phyloP scores from a whole-genome alignment of 2,113 vertebrate genomes.

The Epinephelus moara region DNA sequence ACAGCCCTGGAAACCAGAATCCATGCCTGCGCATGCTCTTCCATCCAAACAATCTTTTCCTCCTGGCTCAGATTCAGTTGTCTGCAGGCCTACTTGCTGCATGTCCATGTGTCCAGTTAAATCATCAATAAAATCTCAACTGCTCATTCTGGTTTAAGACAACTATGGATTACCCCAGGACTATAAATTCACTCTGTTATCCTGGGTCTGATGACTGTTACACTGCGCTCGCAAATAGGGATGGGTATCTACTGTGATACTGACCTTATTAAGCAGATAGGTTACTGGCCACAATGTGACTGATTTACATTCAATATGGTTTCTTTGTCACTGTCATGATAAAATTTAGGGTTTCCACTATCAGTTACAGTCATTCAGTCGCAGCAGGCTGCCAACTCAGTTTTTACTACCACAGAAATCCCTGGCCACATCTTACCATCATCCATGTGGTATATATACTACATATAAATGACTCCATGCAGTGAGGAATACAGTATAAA shows the following conservation, averaged over 20 bases:
- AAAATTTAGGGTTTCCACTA: neutral
- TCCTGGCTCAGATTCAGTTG: neutral
- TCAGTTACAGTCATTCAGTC: neutral
- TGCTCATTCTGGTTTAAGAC: neutral
- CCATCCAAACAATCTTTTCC: neutral
- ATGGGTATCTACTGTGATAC: neutral
- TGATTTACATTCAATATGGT: neutral
- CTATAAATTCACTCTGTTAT: neutral
- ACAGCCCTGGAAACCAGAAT: neutral
- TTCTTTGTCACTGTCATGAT: slow-evolving; percentile 11
- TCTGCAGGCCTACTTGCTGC: slow-evolving; percentile 2
- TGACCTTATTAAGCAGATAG: neutral
- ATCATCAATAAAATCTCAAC: neutral
- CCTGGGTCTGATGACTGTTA: slow-evolving; percentile 1
- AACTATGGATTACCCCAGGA: neutral
- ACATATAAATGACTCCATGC: neutral
- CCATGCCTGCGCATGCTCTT: neutral
- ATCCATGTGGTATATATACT: too few species aligned
- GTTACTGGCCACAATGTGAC: neutral
- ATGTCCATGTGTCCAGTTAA: slow-evolving; percentile 8
- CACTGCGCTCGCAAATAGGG: neutral
- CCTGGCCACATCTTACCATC: neutral
- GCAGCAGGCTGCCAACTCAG: neutral
- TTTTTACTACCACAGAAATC: neutral
- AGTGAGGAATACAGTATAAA: neutral